These are phyloP conservation scores for Poeciliopsis turrubarensis DNA, from an alignment of 2,113 vertebrate genomes.

Conservation along the genomic window DNA sequence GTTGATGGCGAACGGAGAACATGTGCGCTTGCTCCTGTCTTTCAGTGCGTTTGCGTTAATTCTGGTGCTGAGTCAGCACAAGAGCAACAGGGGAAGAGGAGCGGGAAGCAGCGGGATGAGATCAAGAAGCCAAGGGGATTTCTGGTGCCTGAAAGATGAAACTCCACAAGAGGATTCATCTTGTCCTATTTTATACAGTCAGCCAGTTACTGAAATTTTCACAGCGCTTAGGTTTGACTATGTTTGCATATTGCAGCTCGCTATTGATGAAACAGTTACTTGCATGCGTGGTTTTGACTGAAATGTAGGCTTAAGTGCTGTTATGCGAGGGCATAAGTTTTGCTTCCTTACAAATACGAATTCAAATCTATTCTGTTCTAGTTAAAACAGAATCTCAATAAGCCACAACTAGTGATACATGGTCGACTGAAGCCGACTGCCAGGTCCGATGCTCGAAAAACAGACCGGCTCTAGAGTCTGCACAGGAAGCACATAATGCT, in stretches of 20 bases:
- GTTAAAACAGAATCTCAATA: too few species aligned
- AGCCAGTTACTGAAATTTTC: conserved; percentile 28
- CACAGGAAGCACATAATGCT: conserved; percentile 19
- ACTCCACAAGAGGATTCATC: conserved; percentile 27
- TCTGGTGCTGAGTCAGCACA: conserved; percentile 42
- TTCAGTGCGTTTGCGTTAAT: conserved; percentile 12
- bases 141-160: conserved; percentile 28
- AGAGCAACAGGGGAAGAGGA: conserved; percentile 10
- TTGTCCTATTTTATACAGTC: conserved; percentile 30
- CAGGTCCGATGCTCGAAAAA: conserved; percentile 32
- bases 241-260: conserved; percentile 12
- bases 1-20: not conserved
- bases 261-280: conserved; percentile 31
- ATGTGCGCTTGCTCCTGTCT: conserved; percentile 18
- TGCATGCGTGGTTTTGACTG: conserved; percentile 6
- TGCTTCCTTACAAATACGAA: conserved; percentile 1
- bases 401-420: too few species aligned
- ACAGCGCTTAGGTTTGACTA: conserved; percentile 6
- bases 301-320: not conserved
- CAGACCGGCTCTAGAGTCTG: conserved; percentile 45
- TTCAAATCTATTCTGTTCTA: not conserved
- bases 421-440: conserved; percentile 7
- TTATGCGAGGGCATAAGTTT: conserved; percentile 6
- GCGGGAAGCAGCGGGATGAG: conserved; percentile 15
- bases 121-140: conserved; percentile 16